A percentile compares a stretch with the other conserved stretches of the same genome.
Conservation (phyloP, 2,113 vertebrate species). For the Ellobius talpinus region DNA sequence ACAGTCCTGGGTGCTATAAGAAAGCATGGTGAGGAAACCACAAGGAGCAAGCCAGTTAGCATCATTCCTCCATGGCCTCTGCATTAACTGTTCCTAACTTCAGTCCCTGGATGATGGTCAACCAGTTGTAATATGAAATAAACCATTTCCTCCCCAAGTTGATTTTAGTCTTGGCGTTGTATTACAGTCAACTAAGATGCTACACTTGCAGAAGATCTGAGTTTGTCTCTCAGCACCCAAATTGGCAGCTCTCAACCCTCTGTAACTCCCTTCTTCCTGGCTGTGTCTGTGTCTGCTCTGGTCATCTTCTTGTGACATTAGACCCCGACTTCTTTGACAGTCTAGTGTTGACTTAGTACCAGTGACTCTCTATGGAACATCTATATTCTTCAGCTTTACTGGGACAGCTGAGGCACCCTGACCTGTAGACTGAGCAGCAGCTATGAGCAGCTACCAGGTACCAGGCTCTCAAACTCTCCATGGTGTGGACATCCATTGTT, state of each 20-base stretch:
- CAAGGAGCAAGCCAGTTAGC: not conserved
- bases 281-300: too few species aligned
- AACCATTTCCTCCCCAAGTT: not conserved
- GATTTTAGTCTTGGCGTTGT: not conserved
- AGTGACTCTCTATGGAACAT: not conserved
- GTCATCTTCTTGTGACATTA: too few species aligned
- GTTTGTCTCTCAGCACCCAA: not conserved
- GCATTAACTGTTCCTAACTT: not conserved
- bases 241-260: not conserved
- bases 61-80: not conserved
- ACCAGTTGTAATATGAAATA: not conserved
- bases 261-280: not conserved
- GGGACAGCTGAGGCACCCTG: not conserved
- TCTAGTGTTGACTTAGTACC: not conserved
- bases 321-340: not conserved
- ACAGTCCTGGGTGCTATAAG: not conserved
- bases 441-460: too few species aligned
- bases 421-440: not conserved
- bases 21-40: not conserved
- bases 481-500: not conserved
- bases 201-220: not conserved
- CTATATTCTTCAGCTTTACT: not conserved
- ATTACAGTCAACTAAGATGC: not conserved
- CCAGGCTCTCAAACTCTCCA: too few species aligned
- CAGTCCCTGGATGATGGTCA: not conserved